These are phyloP conservation scores for Eristalis arbustorum DNA, from an alignment of 2,888 invertebrate species.

Conservation along the genomic window DNA sequence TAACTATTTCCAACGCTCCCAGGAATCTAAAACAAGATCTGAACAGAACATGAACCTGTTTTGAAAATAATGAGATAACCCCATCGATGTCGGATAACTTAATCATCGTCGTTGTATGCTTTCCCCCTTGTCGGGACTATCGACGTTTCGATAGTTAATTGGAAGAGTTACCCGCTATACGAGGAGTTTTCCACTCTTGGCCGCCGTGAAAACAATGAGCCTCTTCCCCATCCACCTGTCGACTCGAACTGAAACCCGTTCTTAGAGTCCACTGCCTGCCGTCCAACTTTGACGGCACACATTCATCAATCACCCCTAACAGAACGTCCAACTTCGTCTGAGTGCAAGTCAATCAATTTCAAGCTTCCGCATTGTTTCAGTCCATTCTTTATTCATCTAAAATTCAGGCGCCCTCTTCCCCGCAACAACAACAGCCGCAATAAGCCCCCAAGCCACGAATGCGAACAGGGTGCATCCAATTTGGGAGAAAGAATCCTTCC, in stretches of 20 bases:
- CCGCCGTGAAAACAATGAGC: too few relatives aligned
- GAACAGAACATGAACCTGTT: neutral
- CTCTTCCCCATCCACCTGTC: neutral
- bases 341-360: slow-evolving; percentile 42
- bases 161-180: neutral
- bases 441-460: neutral
- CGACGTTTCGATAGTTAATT: neutral
- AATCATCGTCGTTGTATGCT: neutral
- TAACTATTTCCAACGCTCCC: too few relatives aligned
- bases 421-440: neutral
- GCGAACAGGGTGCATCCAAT: neutral
- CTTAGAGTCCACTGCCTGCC: neutral
- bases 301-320: slow-evolving; percentile 14
- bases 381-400: neutral
- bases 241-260: neutral
- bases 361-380: slow-evolving; percentile 44
- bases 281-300: neutral
- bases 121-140: neutral
- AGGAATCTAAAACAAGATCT: too few relatives aligned
- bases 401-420: neutral
- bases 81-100: neutral
- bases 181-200: too few relatives aligned
- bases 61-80: neutral
- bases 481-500: neutral
- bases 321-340: slow-evolving; percentile 4